phyloP scores from a whole-genome alignment of 2,888 invertebrate species.

The Macaria liturata region DNA sequence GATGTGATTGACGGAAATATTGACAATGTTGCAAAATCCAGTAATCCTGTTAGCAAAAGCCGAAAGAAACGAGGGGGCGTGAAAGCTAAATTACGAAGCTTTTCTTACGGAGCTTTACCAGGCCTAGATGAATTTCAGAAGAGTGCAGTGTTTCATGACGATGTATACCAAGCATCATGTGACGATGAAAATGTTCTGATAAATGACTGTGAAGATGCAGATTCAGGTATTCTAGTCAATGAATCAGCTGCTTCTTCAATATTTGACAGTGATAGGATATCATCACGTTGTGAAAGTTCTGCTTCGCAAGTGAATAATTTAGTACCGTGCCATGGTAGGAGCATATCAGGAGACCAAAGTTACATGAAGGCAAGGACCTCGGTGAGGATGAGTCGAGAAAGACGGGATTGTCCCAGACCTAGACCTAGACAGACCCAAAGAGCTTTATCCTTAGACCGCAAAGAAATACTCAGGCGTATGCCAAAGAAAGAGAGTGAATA shows the following conservation, averaged over 20 bases:
- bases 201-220: slow-evolving; percentile 87
- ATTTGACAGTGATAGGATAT: slow-evolving; percentile 81
- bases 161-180: slow-evolving; percentile 75
- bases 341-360: slow-evolving; percentile 77
- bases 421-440: slow-evolving; percentile 73
- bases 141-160: slow-evolving; percentile 85
- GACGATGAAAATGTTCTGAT: slow-evolving; percentile 81
- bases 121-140: slow-evolving; percentile 88
- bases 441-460: slow-evolving; percentile 81
- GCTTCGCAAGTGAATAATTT: slow-evolving; percentile 70
- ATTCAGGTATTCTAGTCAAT: slow-evolving; percentile 89
- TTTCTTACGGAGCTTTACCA: slow-evolving; percentile 89
- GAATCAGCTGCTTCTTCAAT: slow-evolving; percentile 88
- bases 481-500: slow-evolving; percentile 66
- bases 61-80: slow-evolving; percentile 71
- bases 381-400: slow-evolving; percentile 69
- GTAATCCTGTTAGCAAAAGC: slow-evolving; percentile 58
- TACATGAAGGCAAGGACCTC: slow-evolving; percentile 65
- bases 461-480: slow-evolving; percentile 79
- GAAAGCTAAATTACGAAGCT: slow-evolving; percentile 85
- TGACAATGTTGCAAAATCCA: slow-evolving; percentile 60
- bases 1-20: slow-evolving; percentile 51
- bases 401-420: slow-evolving; percentile 60
- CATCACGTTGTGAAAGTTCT: slow-evolving; percentile 80
- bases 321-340: slow-evolving; percentile 71